Percentiles rank a stretch among this genome's conserved stretches.
Evolutionary conservation across 2,888 invertebrate species (phyloP).

Genomic region (Pandemis corylana): DNA sequence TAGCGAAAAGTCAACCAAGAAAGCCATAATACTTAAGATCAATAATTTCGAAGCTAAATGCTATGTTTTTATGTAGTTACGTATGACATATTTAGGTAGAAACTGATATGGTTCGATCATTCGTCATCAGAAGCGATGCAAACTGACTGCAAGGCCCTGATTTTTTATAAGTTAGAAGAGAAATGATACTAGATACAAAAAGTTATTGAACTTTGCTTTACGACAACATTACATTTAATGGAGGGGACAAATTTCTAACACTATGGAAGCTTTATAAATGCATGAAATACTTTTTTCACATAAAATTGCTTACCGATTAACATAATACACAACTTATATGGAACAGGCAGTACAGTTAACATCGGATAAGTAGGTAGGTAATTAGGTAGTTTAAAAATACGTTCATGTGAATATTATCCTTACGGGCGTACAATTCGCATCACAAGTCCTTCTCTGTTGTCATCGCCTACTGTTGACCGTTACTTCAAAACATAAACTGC

Average conservation of each 20-base stretch:
- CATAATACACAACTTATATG: not conserved
- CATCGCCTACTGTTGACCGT: too few species aligned
- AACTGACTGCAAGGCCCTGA: not conserved
- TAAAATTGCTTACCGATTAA: not conserved
- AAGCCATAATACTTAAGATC: not conserved
- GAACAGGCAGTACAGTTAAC: not conserved
- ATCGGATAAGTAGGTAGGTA: too few species aligned
- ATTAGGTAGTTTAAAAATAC: not conserved
- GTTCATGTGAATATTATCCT: not conserved
- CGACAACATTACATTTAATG: too few species aligned
- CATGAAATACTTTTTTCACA: constrained; percentile 6
- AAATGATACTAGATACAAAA: not conserved
- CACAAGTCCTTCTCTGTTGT: too few species aligned
- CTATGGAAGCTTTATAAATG: constrained; percentile 22
- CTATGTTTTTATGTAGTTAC: not conserved
- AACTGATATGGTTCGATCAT: not conserved
- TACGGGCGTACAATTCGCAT: not conserved
- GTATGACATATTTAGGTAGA: not conserved
- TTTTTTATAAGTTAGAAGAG: not conserved
- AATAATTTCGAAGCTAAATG: not conserved
- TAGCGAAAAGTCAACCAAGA: not conserved
- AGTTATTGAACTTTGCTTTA: not conserved
- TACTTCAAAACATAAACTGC: too few species aligned
- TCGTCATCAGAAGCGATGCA: not conserved
- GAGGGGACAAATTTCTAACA: not conserved